A percentile compares a stretch with the other conserved stretches of the same genome.
Evolutionary conservation across 2,888 invertebrate species (phyloP).

Genomic region (Mythimna loreyi): DNA sequence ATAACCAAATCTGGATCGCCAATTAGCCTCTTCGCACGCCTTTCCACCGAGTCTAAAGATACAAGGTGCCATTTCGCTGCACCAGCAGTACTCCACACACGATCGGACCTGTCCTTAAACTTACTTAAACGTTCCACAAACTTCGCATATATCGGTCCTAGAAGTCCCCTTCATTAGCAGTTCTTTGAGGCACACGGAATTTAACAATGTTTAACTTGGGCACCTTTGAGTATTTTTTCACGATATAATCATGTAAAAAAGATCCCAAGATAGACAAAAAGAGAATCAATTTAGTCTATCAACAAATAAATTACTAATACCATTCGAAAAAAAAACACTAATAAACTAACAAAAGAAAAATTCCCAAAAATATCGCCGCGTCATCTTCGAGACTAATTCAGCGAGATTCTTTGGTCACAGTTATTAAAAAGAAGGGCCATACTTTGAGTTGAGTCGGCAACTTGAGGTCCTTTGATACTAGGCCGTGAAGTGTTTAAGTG

Average conservation of each 20-base stretch:
- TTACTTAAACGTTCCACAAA: no score
- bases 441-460: slow-evolving; percentile 68
- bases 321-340: slow-evolving; percentile 9
- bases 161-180: no score
- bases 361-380: slow-evolving; percentile 48
- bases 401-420: slow-evolving; percentile 58
- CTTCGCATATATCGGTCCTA: no score
- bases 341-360: slow-evolving; percentile 28
- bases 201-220: no score
- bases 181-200: no score
- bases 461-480: slow-evolving; percentile 79
- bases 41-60: no score
- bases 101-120: no score
- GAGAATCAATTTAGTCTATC: not conserved
- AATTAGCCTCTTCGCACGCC: no score
- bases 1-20: no score
- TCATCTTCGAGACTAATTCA: slow-evolving; percentile 59
- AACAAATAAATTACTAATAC: not conserved
- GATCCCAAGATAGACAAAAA: not conserved
- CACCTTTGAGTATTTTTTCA: not conserved
- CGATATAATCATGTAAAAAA: not conserved
- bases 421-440: slow-evolving; percentile 64
- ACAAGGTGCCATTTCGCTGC: no score
- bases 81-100: no score
- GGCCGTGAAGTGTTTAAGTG: slow-evolving; percentile 81